Evolutionary conservation across 2,797 vertebrate species (phyloP).

Genomic region (Manis pentadactyla): DNA sequence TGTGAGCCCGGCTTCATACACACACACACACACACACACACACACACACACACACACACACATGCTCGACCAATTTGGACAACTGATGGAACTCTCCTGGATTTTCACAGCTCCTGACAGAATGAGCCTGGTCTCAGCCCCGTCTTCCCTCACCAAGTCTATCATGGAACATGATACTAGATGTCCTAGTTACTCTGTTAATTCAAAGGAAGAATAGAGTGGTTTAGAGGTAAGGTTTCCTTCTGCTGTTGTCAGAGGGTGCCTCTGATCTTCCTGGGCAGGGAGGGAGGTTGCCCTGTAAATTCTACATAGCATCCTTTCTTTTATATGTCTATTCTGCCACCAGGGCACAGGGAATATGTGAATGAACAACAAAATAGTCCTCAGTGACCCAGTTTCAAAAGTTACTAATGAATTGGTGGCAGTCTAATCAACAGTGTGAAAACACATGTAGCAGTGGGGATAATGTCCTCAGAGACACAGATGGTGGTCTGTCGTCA

Average conservation of each 20-base stretch:
- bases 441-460: constrained; percentile 24
- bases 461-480: constrained; percentile 52
- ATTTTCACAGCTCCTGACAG: neutral
- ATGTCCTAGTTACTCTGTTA: neutral
- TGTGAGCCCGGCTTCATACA: too few relatives aligned
- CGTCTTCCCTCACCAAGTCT: neutral
- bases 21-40: neutral
- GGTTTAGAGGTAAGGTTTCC: neutral
- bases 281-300: neutral
- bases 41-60: neutral
- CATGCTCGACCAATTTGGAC: neutral
- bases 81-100: neutral
- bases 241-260: neutral
- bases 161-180: neutral
- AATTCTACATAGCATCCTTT: neutral
- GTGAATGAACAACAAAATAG: neutral
- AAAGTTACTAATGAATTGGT: constrained; percentile 30
- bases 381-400: constrained; percentile 60
- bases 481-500: neutral
- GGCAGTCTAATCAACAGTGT: constrained; percentile 2
- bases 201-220: neutral
- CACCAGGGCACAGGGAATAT: too few relatives aligned
- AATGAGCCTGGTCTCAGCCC: neutral
- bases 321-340: constrained; percentile 54
- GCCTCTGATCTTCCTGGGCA: neutral